phyloP scores from a whole-genome alignment of 2,888 invertebrate species.

The Lycophotia porphyrea region DNA sequence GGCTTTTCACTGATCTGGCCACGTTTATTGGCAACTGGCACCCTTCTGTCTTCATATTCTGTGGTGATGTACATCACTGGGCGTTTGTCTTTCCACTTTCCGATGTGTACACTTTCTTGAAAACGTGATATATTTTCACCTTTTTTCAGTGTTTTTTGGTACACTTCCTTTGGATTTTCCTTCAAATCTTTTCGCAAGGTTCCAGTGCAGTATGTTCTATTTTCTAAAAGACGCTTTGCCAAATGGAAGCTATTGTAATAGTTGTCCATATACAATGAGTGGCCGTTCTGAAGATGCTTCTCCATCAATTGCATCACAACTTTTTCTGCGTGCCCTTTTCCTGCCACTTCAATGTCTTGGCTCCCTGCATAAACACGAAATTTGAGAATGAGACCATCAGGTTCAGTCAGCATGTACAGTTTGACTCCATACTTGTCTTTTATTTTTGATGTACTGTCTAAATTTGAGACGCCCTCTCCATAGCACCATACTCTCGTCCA shows the following conservation, averaged over 20 bases:
- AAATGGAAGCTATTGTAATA: too few relatives aligned
- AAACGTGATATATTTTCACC: too few relatives aligned
- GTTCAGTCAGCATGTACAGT: constrained; percentile 2
- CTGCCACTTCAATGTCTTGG: constrained; percentile 2
- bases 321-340: neutral
- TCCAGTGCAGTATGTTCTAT: too few relatives aligned
- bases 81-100: too few relatives aligned
- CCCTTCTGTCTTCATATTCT: neutral
- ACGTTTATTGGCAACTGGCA: constrained; percentile 1
- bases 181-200: too few relatives aligned
- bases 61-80: too few relatives aligned
- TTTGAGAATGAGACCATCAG: constrained; percentile 2
- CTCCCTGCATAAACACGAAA: neutral
- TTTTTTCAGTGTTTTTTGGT: too few relatives aligned
- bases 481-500: constrained; percentile 1
- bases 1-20: neutral
- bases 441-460: neutral
- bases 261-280: neutral
- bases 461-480: constrained; percentile 1
- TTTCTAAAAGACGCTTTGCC: too few relatives aligned
- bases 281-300: constrained; percentile 2
- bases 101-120: too few relatives aligned
- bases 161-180: too few relatives aligned
- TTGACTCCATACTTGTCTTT: neutral
- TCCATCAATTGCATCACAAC: neutral